Evolutionary conservation across 2,113 vertebrate species (phyloP), one percentile per base, ranked within the genome.

Genomic region (Opisthocomus hoazin): DNA sequence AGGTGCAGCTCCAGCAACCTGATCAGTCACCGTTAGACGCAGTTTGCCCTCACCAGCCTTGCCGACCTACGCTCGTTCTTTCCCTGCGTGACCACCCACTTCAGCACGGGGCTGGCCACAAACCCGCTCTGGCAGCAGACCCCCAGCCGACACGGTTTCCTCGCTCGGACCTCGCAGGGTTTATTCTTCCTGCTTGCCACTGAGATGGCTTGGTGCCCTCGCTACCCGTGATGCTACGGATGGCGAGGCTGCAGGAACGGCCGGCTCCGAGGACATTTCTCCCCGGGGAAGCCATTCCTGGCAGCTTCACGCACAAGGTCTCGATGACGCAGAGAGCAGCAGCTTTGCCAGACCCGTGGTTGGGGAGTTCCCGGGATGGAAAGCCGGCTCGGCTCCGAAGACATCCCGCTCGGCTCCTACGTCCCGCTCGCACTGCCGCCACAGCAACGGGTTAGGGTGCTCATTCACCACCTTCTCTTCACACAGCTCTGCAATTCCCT

Each of bases 371-470:
- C 48, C 6, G 7, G 61, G 27, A 68, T 1, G 17, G 50, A 84
- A 77, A 80, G 26, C 32, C 0, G 0, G 22, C 39, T 91, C 4
- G 1, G 46, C 60, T 34, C 39, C 0, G 0, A 21, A 36, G 37
- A 58, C 0, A 2, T 41, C 5, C 7, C 69, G 18, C 57, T 54
- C 2, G 3, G 43, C 29, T 81, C 12, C 37, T 48, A 30, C 0
- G 0, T 19, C 30, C 58, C 1, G 0, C 36, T 66, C 1, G 0
- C 43, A 18, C 16, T 3, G 20, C 18, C 4, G 1, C n/a, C 51
- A 53, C 46, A n/a, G 77, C 45, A 21, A 50, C 2, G 15, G 30
- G 12, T n/a, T 43, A 21, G 26, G 46, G 43, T 26, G 70, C 82
- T 83, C 79, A 20, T 37, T 75, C 61, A 75, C 17, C 54, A 65